Evolutionary conservation across 1,140 invertebrate species (phyloP), one percentile per base, ranked within the genome.

Genomic region (Amphibalanus amphitrite): DNA sequence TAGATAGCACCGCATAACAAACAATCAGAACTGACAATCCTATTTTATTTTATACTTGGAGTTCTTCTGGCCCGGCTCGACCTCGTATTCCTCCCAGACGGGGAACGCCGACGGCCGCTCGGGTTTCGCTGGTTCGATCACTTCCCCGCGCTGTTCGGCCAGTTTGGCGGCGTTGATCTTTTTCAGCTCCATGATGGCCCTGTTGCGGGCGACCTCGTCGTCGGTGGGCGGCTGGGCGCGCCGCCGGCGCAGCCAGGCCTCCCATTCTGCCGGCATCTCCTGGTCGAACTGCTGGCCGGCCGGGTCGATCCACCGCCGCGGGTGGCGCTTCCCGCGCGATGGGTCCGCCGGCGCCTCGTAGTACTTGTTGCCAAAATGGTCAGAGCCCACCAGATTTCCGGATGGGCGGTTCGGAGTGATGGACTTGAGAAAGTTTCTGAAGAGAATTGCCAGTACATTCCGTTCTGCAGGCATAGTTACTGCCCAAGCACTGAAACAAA

Each of bases 91-190:
- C 10, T 59, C 47, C 47, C 47, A 59, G 13, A 59, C 47, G 1
- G 47, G 47, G 20, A 59, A 59, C 6, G 47, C 47, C 20, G 47
- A 59, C 6, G 47, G 20, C 23, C 10, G 13, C 23, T 59, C 47
- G 20, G 47, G 13, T 20, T 71, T 47, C n/a, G 71, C 26, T n/a
- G n/a, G n/a, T 29, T 72, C 47, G 25, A 72, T 29, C 69, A 69
- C 28, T n/a, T 71, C 69, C 3, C 38, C 72, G 26, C 71, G 6
- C 8, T 71, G 28, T 64, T 33, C 40, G 25, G 69, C 71, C 30
- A 72, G 30, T 29, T 72, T 72, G 25, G 69, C 71, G 0, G 71
- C 71, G 25, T 72, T 72, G 28, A 72, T 38, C 68, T 72, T 72
- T 28, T 72, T 72, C 20, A 72, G 17, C 10, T 72, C 71, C 25